Conservation (phyloP, 2,797 vertebrate genomes). For the Cirrhinus mrigala region DNA sequence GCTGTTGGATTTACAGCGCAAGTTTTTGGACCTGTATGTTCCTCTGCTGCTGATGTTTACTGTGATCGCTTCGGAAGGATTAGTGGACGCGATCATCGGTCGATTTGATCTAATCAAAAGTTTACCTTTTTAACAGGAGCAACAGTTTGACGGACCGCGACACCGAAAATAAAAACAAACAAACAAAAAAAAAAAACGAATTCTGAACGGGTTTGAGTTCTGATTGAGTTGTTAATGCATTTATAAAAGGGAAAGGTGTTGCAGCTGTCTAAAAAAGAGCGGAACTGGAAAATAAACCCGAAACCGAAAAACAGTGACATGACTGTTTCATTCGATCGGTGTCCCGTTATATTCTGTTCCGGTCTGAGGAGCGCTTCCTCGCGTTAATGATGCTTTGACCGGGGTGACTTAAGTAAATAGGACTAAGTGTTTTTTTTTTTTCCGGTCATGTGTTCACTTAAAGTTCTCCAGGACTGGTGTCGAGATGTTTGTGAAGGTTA, state of each 20-base stretch:
- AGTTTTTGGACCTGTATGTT: not conserved
- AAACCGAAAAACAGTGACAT: not conserved
- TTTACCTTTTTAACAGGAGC: not conserved
- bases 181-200: too few species aligned
- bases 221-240: not conserved
- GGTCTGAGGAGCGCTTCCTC: not conserved
- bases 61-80: not conserved
- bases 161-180: too few species aligned
- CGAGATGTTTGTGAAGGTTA: conserved; percentile 89
- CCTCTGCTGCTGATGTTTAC: not conserved
- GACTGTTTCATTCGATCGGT: not conserved
- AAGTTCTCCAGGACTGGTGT: conserved; percentile 90
- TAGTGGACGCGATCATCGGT: not conserved
- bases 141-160: not conserved
- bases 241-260: not conserved
- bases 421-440: not conserved
- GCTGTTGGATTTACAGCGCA: not conserved
- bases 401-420: not conserved
- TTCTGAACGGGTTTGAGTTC: not conserved
- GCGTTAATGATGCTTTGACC: too few species aligned
- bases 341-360: not conserved
- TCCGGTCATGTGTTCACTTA: not conserved
- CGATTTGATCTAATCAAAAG: not conserved
- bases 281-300: too few species aligned
- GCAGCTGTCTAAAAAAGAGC: not conserved